Conservation (phyloP, 2,888 invertebrate genomes). For the Cantharis flavilabris region DNA sequence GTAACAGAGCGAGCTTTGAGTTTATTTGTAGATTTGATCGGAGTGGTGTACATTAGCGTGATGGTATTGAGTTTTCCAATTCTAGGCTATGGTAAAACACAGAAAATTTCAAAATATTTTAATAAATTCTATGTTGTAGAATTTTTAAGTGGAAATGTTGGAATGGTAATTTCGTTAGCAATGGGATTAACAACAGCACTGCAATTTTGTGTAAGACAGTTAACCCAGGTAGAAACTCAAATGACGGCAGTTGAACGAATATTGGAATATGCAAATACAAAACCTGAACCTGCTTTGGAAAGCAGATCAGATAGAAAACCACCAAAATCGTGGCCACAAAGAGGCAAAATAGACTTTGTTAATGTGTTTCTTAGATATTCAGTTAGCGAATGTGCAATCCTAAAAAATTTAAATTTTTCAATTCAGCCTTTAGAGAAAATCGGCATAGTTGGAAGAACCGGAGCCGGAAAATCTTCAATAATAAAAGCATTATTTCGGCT, state of each 20-base stretch:
- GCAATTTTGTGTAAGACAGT: slow-evolving; percentile 79
- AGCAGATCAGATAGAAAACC: slow-evolving; percentile 55
- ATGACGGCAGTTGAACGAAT: slow-evolving; percentile 71
- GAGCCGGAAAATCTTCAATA: slow-evolving; percentile 71
- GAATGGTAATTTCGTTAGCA: slow-evolving; percentile 49
- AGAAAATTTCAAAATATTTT: neutral
- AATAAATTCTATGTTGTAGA: slow-evolving; percentile 33
- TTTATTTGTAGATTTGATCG: neutral
- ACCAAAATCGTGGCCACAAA: slow-evolving; percentile 72
- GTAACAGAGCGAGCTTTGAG: slow-evolving; percentile 65
- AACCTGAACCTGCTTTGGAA: slow-evolving; percentile 35
- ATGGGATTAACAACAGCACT: slow-evolving; percentile 60
- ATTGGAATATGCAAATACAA: slow-evolving; percentile 43
- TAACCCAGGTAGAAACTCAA: slow-evolving; percentile 62
- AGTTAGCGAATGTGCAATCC: slow-evolving; percentile 70
- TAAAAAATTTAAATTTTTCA: slow-evolving; percentile 69
- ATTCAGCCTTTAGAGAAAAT: slow-evolving; percentile 72
- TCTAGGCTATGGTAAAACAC: neutral
- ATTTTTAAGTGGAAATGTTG: slow-evolving; percentile 47
- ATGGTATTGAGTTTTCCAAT: neutral
- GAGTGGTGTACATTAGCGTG: slow-evolving; percentile 60
- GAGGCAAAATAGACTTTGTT: slow-evolving; percentile 69
- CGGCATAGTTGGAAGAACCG: slow-evolving; percentile 80
- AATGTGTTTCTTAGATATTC: slow-evolving; percentile 73
- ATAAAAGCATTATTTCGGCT: slow-evolving; percentile 68